Evolutionary conservation across 2,888 invertebrate genomes (phyloP).

Genomic region (Eledona agricola): DNA sequence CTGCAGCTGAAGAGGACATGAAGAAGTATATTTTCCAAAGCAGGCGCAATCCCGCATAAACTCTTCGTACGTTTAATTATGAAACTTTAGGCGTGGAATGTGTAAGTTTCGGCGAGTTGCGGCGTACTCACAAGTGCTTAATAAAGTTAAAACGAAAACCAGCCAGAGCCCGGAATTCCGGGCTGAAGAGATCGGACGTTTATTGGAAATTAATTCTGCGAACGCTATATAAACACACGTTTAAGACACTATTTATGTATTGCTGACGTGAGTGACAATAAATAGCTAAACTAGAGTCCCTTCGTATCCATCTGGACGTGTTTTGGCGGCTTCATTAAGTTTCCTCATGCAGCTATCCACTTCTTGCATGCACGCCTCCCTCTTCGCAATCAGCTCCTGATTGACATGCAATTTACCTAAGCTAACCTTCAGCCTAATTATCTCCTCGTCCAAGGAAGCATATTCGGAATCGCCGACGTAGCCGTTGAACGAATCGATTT

Average conservation of each 20-base stretch:
- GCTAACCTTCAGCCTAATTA: constrained; percentile 44
- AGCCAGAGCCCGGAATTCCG: not conserved
- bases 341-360: constrained; percentile 38
- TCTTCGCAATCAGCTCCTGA: constrained; percentile 37
- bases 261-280: no score
- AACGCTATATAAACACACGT: no score
- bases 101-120: not conserved
- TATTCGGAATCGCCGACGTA: constrained; percentile 34
- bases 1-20: constrained; percentile 9
- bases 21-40: constrained; percentile 17
- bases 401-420: constrained; percentile 41
- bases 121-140: not conserved
- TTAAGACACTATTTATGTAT: no score
- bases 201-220: no score
- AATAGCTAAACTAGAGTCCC: constrained; percentile 27
- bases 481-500: constrained; percentile 28
- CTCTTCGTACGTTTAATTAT: constrained; percentile 6
- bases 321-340: constrained; percentile 28
- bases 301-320: not conserved
- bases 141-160: no score
- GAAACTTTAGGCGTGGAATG: no score
- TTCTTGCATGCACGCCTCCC: constrained; percentile 39
- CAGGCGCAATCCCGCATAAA: constrained; percentile 2
- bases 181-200: no score
- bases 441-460: constrained; percentile 43